phyloP scores from a whole-genome alignment of 2,888 invertebrate genomes.

The Auanema sp. region DNA sequence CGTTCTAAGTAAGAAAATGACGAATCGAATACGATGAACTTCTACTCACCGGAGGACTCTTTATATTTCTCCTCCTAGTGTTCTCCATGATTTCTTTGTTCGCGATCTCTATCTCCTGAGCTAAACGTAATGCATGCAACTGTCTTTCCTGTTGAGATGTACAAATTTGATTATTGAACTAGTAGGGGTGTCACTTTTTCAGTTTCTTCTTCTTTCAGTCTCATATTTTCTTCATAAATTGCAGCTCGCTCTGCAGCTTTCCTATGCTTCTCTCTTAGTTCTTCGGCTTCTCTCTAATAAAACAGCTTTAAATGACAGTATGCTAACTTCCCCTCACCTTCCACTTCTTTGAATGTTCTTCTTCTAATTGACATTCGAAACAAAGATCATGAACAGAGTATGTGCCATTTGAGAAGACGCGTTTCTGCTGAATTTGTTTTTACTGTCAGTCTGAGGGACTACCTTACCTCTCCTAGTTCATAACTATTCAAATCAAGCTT shows the following conservation, averaged over 20 bases:
- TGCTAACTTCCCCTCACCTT: constrained; percentile 3
- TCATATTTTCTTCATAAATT: constrained; percentile 26
- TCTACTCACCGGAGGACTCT: constrained; percentile 27
- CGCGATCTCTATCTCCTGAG: constrained; percentile 30
- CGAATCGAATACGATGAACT: neutral
- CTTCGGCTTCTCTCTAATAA: constrained; percentile 12
- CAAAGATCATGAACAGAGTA: constrained; percentile 39
- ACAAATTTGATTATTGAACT: neutral
- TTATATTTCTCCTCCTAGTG: constrained; percentile 27
- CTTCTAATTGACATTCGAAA: constrained; percentile 47
- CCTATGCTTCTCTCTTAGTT: constrained; percentile 28
- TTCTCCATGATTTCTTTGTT: constrained; percentile 42
- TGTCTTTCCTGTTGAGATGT: constrained; percentile 2
- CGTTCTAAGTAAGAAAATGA: constrained; percentile 21
- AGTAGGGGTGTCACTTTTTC: constrained; percentile 5
- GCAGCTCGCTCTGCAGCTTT: constrained; percentile 31
- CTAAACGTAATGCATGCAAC: neutral
- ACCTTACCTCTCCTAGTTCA: too few relatives aligned
- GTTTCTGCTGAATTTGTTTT: neutral
- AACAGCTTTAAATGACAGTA: too few relatives aligned
- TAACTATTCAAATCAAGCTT: too few relatives aligned
- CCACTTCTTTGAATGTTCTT: constrained; percentile 35
- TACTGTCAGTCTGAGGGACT: too few relatives aligned
- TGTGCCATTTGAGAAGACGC: constrained; percentile 11
- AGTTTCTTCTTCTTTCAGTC: constrained; percentile 25